Base-by-base conservation (phyloP, 2,797 vertebrate genomes). In the Sphaeramia orbicularis region DNA sequence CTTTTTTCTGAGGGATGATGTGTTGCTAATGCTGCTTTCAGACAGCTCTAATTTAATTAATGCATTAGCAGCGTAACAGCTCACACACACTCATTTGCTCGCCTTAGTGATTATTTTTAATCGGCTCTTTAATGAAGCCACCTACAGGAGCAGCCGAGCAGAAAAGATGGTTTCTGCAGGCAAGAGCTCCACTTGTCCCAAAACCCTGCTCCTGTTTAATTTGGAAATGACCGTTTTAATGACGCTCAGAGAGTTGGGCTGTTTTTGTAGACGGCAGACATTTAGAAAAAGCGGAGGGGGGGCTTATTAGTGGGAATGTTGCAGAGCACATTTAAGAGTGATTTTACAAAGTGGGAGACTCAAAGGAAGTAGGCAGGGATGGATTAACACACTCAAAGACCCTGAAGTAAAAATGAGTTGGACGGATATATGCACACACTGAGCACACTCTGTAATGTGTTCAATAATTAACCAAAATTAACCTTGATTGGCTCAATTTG, bases 31-130 rank as follows among this genome's bases (percentile, higher is more conserved):
- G 59, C 30, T 61, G 63, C 79, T 44, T 12, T 44, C 32, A 57
- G 38, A 44, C 15, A 2, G n/a, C 54, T 7, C 41, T 88, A 88
- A 87, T 86, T 83, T 60, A 83, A 83, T 85, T 47, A 83, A 79
- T 36, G 63, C 55, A 57, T 79, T 65, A 75, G 58, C 59, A n/a
- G 38, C 15, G 24, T 21, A 40, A 50, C 35, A 13, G 14, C 43
- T 60, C 53, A 62, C 71, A 44, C 52, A 38, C 58, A 10, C 57
- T 43, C 14, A 11, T 59, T 11, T 35, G 5, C 16, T 10, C 18
- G 40, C 35, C 52, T 36, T 4, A 57, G 76, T 81, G 76, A 78
- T 77, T 67, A 63, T 68, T 81, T 80, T 81, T 87, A 86, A 85
- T 76, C 76, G 73, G 59, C 75, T 81, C 51, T 40, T 44, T 81